A percentile compares a stretch with the other conserved stretches of the same genome.
Evolutionary conservation across 2,888 invertebrate genomes (phyloP).

Genomic region (Augochlorella aurata): DNA sequence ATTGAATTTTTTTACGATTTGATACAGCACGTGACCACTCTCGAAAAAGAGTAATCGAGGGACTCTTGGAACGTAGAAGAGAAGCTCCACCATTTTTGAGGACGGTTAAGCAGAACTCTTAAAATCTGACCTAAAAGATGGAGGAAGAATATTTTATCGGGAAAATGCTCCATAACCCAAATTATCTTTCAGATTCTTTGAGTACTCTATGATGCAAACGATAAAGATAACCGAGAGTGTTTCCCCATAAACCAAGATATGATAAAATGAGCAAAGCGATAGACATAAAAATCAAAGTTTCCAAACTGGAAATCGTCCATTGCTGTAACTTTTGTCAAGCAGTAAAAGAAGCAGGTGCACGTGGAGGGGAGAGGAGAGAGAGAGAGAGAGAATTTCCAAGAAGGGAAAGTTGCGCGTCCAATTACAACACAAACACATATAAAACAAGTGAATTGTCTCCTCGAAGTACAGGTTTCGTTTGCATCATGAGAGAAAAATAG

Average conservation of each 20-base stretch:
- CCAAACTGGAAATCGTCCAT: background rate
- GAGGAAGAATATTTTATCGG: background rate
- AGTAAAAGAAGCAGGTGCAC: background rate
- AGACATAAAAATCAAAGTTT: background rate
- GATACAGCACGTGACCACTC: too few relatives aligned
- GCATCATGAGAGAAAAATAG: background rate
- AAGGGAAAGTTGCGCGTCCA: slow-evolving; percentile 36
- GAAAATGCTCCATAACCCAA: background rate
- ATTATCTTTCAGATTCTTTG: background rate
- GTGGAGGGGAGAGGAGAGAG: background rate
- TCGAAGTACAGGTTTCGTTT: background rate
- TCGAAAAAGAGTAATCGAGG: too few relatives aligned
- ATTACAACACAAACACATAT: slow-evolving; percentile 22
- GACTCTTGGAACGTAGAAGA: too few relatives aligned
- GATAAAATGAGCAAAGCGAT: background rate
- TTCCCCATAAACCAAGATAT: background rate
- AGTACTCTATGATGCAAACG: background rate
- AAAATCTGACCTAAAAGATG: background rate
- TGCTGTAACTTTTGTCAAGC: slow-evolving; percentile 7
- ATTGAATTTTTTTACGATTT: too few relatives aligned
- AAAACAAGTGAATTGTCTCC: slow-evolving; percentile 6
- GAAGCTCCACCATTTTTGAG: too few relatives aligned
- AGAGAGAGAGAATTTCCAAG: slow-evolving; percentile 32
- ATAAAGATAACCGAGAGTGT: background rate
- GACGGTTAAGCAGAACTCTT: background rate